Evolutionary conservation across 2,797 vertebrate genomes (phyloP), one percentile per base, ranked within the genome.

Genomic region (Chrosomus eos): DNA sequence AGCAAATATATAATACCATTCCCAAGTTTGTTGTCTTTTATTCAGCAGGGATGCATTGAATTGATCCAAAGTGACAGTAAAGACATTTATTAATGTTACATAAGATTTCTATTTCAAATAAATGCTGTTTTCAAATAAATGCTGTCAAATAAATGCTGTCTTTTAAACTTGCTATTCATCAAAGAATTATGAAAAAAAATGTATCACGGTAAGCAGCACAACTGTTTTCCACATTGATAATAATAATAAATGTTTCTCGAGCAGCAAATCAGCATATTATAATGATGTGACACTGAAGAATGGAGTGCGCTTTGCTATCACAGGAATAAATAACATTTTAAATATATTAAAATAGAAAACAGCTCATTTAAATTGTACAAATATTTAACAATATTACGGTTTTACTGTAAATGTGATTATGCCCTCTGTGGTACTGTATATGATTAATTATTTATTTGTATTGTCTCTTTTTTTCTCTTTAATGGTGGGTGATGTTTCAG

Each of bases 281-380:
- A 21, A 67, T 67, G 18, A 67, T 11, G 18, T 67, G 31, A 67
- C 33, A 21, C 62, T 66, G 16, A 33, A 66, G 19, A 60, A 4
- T 60, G 55, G 10, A 60, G 23, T 60, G 4, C 10, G 23, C 23
- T 58, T 14, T 60, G 58, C 10, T 0, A 60, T 60, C 4, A 60
- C 4, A 26, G n/a, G n/a, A 14, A 60, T 26, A 26, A 2, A 58
- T 43, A 0, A 0, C 0, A 13, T 3, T 13, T 43, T 13, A 4
- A 55, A 55, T 23, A 55, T 10, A n/a, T 23, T 23, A 1, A 55
- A 23, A 23, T 0, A n/a, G 21, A 55, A 55, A n/a, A 10, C 53
- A 23, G 8, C 21, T 3, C 53, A 1, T 55, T 55, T 23, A 55
- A 55, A 23, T 55, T 9, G 7, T 23, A 55, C 1, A 13, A 23